phyloP scores from a whole-genome alignment of 2,888 invertebrate species.

The Formica aserva region DNA sequence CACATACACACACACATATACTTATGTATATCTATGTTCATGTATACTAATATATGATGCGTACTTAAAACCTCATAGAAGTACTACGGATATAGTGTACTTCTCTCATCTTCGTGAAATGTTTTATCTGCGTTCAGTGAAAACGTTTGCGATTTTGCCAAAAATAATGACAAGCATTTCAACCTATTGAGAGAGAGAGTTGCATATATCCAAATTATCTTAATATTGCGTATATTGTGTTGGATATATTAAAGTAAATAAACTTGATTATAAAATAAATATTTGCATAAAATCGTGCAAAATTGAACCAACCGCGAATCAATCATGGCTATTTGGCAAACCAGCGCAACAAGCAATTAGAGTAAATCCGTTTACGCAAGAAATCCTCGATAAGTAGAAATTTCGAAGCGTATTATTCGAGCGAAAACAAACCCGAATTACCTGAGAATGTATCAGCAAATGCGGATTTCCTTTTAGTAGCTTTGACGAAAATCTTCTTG shows the following conservation, averaged over 20 bases:
- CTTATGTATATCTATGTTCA: slow-evolving; percentile 44
- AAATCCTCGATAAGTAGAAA: no score
- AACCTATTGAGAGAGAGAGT: not conserved
- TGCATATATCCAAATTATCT: not conserved
- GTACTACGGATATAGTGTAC: slow-evolving; percentile 18
- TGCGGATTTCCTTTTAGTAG: no score
- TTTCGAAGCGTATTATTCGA: no score
- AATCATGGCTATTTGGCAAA: no score
- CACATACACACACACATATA: slow-evolving; percentile 10
- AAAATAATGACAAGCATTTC: not conserved
- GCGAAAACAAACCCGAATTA: no score
- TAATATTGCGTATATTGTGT: not conserved
- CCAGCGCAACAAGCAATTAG: no score
- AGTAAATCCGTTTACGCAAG: no score
- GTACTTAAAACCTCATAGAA: not conserved
- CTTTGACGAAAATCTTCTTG: no score
- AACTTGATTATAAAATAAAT: not conserved
- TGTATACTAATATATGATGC: not conserved
- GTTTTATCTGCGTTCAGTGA: slow-evolving; percentile 58
- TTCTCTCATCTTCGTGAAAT: slow-evolving; percentile 59
- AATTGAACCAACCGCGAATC: not conserved
- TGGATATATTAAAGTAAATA: not conserved
- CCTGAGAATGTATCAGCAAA: no score
- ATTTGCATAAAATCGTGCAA: not conserved
- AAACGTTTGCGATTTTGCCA: slow-evolving; percentile 11